Evolutionary conservation across 2,113 vertebrate species (phyloP).

Genomic region (Otolemur garnettii): DNA sequence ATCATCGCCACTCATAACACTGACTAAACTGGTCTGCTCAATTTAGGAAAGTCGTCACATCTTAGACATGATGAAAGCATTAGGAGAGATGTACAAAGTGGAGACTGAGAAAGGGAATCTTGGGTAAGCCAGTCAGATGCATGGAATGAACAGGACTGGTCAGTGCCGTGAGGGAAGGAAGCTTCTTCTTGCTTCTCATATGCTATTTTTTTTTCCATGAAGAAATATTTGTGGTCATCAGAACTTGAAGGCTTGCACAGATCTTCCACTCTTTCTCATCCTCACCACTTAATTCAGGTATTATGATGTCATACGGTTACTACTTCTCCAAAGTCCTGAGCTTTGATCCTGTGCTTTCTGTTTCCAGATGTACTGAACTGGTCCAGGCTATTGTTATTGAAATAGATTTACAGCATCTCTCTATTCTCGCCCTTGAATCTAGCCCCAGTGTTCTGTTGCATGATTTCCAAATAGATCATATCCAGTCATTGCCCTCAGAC

Average conservation of each 20-base stretch:
- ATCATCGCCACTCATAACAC: neutral
- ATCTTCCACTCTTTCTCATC: neutral
- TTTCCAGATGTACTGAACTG: fast-evolving
- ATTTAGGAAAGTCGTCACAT: neutral
- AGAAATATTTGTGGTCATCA: neutral
- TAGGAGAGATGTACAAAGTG: neutral
- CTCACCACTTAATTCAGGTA: neutral
- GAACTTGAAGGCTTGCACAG: neutral
- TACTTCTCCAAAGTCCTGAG: neutral
- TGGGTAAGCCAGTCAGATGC: neutral
- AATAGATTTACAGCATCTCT: neutral
- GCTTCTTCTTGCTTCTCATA: neutral
- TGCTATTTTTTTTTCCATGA: neutral
- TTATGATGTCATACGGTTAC: neutral
- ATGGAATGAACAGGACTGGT: neutral
- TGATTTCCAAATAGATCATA: neutral
- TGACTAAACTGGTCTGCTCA: neutral
- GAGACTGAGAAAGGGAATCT: neutral
- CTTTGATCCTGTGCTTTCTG: neutral
- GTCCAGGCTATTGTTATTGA: neutral
- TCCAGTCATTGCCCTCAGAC: neutral
- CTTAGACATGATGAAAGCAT: neutral
- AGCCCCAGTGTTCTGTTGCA: neutral
- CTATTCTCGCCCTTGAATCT: neutral
- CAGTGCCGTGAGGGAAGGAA: neutral